Percentiles rank a stretch among this genome's conserved stretches.
These are phyloP conservation scores for Neopelma chrysocephalum DNA, from an alignment of 2,797 vertebrate species.

Conservation along the genomic window DNA sequence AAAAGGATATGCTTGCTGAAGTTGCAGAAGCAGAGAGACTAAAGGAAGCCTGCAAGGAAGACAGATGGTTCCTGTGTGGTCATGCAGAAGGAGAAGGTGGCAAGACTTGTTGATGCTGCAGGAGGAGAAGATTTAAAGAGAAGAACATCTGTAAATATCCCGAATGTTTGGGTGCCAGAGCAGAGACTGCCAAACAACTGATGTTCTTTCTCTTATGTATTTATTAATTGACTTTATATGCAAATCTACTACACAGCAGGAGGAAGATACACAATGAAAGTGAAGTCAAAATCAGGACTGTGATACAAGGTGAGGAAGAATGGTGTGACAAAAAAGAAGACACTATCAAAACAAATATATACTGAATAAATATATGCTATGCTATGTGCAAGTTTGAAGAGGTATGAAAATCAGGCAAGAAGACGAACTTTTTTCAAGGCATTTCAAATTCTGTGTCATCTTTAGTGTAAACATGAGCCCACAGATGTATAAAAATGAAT, in stretches of 20 bases:
- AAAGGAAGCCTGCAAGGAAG: not conserved
- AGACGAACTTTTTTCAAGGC: not conserved
- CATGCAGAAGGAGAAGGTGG: not conserved
- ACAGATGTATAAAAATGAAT: not conserved
- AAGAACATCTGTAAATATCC: not conserved
- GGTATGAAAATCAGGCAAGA: not conserved
- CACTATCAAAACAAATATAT: not conserved
- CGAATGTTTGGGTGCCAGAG: not conserved
- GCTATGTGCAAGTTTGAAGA: not conserved
- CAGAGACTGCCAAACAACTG: not conserved
- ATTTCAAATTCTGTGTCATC: not conserved
- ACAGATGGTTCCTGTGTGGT: not conserved
- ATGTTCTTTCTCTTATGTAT: not conserved
- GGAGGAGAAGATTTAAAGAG: not conserved
- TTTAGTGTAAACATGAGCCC: not conserved
- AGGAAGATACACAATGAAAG: not conserved
- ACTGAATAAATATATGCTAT: not conserved
- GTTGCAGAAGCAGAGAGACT: not conserved
- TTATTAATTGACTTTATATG: not conserved
- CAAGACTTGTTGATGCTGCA: not conserved
- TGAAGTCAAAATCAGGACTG: not conserved
- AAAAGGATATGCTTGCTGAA: not conserved
- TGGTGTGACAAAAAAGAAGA: not conserved
- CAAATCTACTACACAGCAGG: not conserved
- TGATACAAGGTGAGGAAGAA: not conserved